phyloP scores from a whole-genome alignment of 2,797 vertebrate species.

The Anabas testudineus region DNA sequence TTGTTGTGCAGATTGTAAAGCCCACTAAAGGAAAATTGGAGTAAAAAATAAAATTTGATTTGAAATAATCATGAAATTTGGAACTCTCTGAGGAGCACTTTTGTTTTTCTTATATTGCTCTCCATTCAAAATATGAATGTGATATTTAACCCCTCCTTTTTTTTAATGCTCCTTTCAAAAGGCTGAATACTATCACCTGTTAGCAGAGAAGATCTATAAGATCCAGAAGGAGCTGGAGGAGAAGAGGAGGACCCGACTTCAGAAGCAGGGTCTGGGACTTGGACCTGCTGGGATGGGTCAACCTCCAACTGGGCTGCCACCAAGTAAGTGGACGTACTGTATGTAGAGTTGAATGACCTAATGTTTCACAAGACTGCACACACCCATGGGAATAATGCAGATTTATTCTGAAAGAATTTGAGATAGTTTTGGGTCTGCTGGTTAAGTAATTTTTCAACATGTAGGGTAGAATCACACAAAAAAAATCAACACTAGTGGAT shows the following conservation, averaged over 20 bases:
- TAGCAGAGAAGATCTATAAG: slow-evolving; percentile 98
- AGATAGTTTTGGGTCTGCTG: slow-evolving; percentile 4
- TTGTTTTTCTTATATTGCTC: background rate
- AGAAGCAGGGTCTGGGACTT: slow-evolving; percentile 91
- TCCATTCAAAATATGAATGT: background rate
- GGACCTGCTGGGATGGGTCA: slow-evolving; percentile 80
- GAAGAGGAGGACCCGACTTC: slow-evolving; percentile 94
- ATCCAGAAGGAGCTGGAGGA: slow-evolving; percentile 98
- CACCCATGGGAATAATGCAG: background rate
- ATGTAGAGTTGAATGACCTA: slow-evolving; percentile 16
- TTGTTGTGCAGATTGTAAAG: no score
- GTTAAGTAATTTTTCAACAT: no score
- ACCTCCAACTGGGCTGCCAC: slow-evolving; percentile 86
- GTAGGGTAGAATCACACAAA: no score
- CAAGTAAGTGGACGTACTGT: slow-evolving; percentile 85
- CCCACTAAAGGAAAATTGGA: no score
- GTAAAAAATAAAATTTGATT: no score
- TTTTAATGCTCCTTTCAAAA: slow-evolving; percentile 57
- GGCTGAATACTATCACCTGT: slow-evolving; percentile 97
- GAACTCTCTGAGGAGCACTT: no score
- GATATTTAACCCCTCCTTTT: background rate
- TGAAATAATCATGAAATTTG: no score
- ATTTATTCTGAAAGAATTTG: background rate
- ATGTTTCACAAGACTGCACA: slow-evolving; percentile 4
- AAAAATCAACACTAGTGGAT: no score